Percentiles rank a stretch among this genome's conserved stretches.
Conservation (phyloP, 2,797 vertebrate species). For the Erethizon dorsatum region DNA sequence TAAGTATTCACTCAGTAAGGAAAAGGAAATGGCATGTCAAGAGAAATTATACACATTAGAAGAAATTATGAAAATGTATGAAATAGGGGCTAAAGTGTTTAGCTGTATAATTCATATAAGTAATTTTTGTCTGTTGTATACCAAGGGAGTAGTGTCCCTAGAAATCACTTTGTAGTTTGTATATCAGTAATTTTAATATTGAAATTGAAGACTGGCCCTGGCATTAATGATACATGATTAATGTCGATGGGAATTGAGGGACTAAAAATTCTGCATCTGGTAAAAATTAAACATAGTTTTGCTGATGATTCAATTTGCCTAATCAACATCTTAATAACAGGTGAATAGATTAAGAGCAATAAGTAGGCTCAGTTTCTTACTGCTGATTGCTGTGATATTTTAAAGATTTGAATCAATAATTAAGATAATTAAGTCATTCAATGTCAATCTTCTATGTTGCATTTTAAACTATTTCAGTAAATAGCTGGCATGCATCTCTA, state of each 20-base stretch:
- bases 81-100: not conserved
- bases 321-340: constrained; percentile 86
- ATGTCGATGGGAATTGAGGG: constrained; percentile 1
- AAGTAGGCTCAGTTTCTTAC: constrained; percentile 83
- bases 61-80: not conserved
- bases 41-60: not conserved
- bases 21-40: not conserved
- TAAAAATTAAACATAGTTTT: constrained; percentile 79
- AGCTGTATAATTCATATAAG: not conserved
- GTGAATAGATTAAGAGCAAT: constrained; percentile 85
- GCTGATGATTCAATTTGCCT: constrained; percentile 81
- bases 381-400: constrained; percentile 89
- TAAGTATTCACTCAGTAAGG: constrained; percentile 20
- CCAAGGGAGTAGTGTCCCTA: not conserved
- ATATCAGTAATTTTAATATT: constrained; percentile 55
- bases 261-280: constrained; percentile 34
- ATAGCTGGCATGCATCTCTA: constrained; percentile 70
- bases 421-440: constrained; percentile 89
- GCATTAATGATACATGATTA: constrained; percentile 18
- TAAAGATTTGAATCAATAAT: constrained; percentile 89
- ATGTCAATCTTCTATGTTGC: constrained; percentile 79
- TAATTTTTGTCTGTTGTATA: not conserved
- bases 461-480: constrained; percentile 80
- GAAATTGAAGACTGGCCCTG: constrained; percentile 34
- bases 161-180: not conserved